Conservation (phyloP, 2,797 vertebrate species). For the Syndactyla subalaris region DNA sequence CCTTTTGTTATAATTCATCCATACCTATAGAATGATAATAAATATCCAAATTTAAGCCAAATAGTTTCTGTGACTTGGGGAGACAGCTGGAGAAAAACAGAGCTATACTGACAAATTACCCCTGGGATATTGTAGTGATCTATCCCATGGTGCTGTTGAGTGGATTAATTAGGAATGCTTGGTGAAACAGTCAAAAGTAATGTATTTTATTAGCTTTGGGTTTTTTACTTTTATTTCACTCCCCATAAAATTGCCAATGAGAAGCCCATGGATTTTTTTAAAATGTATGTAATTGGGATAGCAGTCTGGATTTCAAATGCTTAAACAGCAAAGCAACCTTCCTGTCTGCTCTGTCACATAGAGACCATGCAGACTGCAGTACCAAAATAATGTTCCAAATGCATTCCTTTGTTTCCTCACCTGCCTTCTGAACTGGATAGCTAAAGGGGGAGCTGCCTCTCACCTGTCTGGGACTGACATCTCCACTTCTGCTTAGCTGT, state of each 20-base stretch:
- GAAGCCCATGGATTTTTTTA: not conserved
- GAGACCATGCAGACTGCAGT: rapidly evolving
- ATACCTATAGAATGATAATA: not conserved
- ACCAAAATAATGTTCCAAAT: not conserved
- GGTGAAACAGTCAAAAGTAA: conserved; percentile 24
- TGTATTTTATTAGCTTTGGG: not conserved
- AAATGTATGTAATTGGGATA: not conserved
- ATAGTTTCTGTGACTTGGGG: not conserved
- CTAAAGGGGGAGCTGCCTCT: not conserved
- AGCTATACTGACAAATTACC: not conserved
- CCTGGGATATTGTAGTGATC: not conserved
- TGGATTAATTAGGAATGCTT: conserved; percentile 49
- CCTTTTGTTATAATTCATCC: not conserved
- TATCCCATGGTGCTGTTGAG: not conserved
- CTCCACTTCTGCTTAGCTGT: not conserved
- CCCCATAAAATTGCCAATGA: not conserved
- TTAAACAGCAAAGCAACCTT: not conserved
- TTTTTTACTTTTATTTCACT: not conserved
- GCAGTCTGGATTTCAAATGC: not conserved
- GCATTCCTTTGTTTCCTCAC: not conserved
- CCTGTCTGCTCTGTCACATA: not conserved
- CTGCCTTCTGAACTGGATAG: not conserved
- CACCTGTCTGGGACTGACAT: rapidly evolving
- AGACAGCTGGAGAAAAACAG: not conserved
- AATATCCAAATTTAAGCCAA: not conserved